Base-by-base conservation (phyloP, 1,140 invertebrate species). In the Drosophila sechellia region DNA sequence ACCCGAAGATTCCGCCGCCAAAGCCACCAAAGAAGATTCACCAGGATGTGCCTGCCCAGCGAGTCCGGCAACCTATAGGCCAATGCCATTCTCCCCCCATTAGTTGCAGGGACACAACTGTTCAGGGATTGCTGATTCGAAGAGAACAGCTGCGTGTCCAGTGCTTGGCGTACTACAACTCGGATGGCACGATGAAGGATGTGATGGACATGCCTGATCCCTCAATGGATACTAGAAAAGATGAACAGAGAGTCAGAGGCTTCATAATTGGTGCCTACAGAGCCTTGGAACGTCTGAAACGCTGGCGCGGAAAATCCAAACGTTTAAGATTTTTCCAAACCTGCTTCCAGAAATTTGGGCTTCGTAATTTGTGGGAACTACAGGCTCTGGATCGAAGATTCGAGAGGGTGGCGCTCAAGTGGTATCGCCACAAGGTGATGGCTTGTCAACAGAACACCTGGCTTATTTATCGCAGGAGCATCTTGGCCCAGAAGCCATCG, bases 91-190 rank as follows among this genome's bases (percentile, higher is more conserved):
- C 39, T 20, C 0, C 17, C 17, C 17, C 17, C 17, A 17, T 17
- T 17, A 1, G 17, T 17, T 17, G 17, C 17, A 17, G 17, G 17
- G 59, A 66, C 8, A 49, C 2, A 10, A 34, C 11, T 5, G 2
- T 59, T 8, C 39, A 22, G 17, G 13, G 42, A 5, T 59, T 49
- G 4, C 20, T 74, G 8, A 31, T 8, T 3, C 8, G 37, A 3
- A 27, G 39, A 4, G 46, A 22, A 22, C 22, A 52, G 35, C 12
- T 77, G 13, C 64, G 74, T 13, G 25, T 12, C 1, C 5, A 56
- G 35, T 77, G 73, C 35, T 22, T 77, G 17, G 5, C 34, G 13
- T 77, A 61, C 4, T 77, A 77, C 46, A 61, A 69, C 12, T 35
- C n/a, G 10, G 45, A 77, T 46, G 74, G 74, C 2, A 40, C 22